A percentile compares a stretch with the other conserved stretches of the same genome.
phyloP scores from a whole-genome alignment of 2,797 vertebrate genomes.

The Hirundo rustica region DNA sequence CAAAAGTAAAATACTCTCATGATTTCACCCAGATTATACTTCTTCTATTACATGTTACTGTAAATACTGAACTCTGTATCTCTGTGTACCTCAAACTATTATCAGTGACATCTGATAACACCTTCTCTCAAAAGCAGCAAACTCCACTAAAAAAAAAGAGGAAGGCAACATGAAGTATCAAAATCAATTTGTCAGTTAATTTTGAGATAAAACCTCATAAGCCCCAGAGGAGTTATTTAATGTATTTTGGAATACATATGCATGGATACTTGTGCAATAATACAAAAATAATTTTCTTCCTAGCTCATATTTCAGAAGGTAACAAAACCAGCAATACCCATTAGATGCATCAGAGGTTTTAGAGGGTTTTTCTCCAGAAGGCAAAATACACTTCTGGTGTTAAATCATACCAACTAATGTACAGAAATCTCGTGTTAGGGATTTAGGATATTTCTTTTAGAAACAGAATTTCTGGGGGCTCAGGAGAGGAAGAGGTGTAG shows the following conservation, averaged over 20 bases:
- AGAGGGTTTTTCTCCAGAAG: rapidly evolving
- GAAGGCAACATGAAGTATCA: not conserved
- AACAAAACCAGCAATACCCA: not conserved
- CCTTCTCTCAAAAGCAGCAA: not conserved
- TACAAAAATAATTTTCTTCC: not conserved
- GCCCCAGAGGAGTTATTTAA: not conserved
- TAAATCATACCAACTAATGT: not conserved
- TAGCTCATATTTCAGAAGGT: not conserved
- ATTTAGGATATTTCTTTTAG: not conserved
- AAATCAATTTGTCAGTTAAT: not conserved
- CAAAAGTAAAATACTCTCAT: not conserved
- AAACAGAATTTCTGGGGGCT: not conserved
- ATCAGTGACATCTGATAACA: not conserved
- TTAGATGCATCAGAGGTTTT: not conserved
- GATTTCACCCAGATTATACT: not conserved
- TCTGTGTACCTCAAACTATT: not conserved
- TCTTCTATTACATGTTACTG: not conserved
- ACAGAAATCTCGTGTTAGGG: not conserved
- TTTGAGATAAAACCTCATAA: not conserved
- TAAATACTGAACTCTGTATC: not conserved
- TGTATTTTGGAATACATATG: not conserved
- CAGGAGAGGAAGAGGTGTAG: rapidly evolving
- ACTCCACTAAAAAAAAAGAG: not conserved
- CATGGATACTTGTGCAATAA: not conserved
- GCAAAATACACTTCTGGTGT: not conserved